Base-by-base conservation (phyloP, 1,140 invertebrate genomes). In the Zaprionus kolodkinae region DNA sequence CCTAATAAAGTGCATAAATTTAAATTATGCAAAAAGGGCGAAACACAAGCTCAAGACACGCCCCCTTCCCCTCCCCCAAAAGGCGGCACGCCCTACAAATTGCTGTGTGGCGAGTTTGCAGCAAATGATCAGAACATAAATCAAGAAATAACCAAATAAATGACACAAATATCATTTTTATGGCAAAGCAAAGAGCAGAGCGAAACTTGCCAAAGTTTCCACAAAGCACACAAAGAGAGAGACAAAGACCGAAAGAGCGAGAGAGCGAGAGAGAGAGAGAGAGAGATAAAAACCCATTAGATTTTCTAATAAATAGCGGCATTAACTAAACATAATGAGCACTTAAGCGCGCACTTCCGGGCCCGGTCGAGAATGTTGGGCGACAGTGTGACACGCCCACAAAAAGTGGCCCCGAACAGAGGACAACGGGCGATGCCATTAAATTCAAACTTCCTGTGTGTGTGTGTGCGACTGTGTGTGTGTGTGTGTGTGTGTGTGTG, bases 261-360 rank as follows among this genome's bases (percentile, higher is more conserved):
- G 38, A 50, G 45, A 11, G 17, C 35, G 12, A 33, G 5, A 45
- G 40, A 15, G n/a, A 45, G 3, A 21, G 9, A 50, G 62, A 38
- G 55, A 30, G 17, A 78, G 70, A 78, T 79, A 80, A 76, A 78
- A 81, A 72, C 76, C 72, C 76, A 81, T 81, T 81, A 79, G 72
- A 81, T 81, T 81, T 76, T 81, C 77, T 81, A 81, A 81, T 81
- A 79, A 81, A 81, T 79, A 79, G 79, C 66, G 70, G 77, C 79
- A 81, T 81, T 77, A 80, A 80, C 78, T 80, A 78, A 82, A 80
- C 78, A 80, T 82, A 82, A 82, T 82, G 78, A 82, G 80, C 78
- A 80, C 78, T 80, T 82, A 79, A 80, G 80, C 70, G 79, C 78
- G 77, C 74, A 82, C 75, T 82, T 82, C 80, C 80, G 78, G 67